Base-by-base conservation (phyloP, 2,888 invertebrate species). In the Maniola hyperantus region DNA sequence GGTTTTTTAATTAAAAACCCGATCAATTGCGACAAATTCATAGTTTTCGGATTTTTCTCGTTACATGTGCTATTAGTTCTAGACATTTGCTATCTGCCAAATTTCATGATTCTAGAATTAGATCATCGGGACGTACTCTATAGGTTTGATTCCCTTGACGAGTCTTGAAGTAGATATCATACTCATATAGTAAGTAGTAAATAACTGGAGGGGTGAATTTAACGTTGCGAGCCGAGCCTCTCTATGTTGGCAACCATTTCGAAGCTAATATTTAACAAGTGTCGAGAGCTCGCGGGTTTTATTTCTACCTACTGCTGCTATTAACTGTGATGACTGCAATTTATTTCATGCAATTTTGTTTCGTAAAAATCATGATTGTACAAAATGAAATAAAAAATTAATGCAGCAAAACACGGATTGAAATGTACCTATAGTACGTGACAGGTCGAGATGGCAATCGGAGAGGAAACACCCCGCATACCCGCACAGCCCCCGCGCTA, bases 281-380 rank as follows among this genome's bases (percentile, higher is more conserved):
- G 76, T 67, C 75, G 74, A 74, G 73, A 76, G 76, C 76, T 70
- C 70, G 67, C 75, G 73, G 76, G 74, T 76, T 78, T 77, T 84
- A 80, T 85, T 84, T 84, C 79, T 73, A 75, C 77, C 79, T 73
- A 75, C 77, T 72, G 72, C 74, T 76, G 76, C 76, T 80, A 80
- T 83, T 82, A 84, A 81, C 82, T 83, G 82, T 81, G 80, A 84
- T 77, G 80, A 79, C 79, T 79, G 74, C 76, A 72, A 74, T 66
- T 68, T 72, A 66, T 68, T 68, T 65, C 62, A 75, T 71, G 72
- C 72, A 54, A 67, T 74, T 76, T 69, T 60, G 67, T 54, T 64
- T 26, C 13, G 34, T 60, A 63, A 55, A 51, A 64, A 34, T 54
- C n/a, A 10, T 48, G 15, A 48, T 48, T 48, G 4, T 4, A 18